Evolutionary conservation across 2,113 vertebrate species (phyloP), one percentile per base, ranked within the genome.

Genomic region (Erythrocercus mccallii): DNA sequence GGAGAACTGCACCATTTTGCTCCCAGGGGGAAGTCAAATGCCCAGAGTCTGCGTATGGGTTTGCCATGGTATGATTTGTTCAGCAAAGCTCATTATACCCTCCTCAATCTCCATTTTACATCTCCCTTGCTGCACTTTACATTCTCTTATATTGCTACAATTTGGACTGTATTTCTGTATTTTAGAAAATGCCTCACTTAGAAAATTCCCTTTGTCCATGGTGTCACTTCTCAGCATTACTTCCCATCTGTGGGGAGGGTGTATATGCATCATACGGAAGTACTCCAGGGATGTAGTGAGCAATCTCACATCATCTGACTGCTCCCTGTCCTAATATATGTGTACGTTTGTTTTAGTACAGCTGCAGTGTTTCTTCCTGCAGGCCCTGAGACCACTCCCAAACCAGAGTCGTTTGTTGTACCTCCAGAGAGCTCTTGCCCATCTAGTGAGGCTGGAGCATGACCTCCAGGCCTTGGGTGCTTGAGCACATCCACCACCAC

Each of bases 31-130:
- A 86, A 54, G 53, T 69, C 64, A 90, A 83, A 45, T 85, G 64
- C 81, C 91, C 50, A 54, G 92, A 80, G 58, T 66, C 40, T 91
- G 90, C 76, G 58, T 78, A 86, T 64, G 57, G 47, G 92, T 88
- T 95, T 95, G 56, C 81, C 71, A 44, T 0, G 17, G 66, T 73
- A 50, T 60, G 31, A 80, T 93, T 95, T 94, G 73, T 87, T 96
- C 89, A 92, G 74, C 37, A 94, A 94, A 94, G 62, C 85, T 94
- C 92, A 91, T 94, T 93, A 97, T 94, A 95, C 84, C 88, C 90
- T 88, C 81, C 90, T 96, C 96, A 97, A 95, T 97, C 90, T 86
- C 60, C 37, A 82, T 96, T 97, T 95, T 95, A 86, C 83, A 93
- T 94, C 91, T 97, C 66, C 88, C 68, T 95, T 92, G 96, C 94